A percentile compares a stretch with the other conserved stretches of the same genome.
Evolutionary conservation across 2,113 vertebrate genomes (phyloP).

Genomic region (Trichechus manatus): DNA sequence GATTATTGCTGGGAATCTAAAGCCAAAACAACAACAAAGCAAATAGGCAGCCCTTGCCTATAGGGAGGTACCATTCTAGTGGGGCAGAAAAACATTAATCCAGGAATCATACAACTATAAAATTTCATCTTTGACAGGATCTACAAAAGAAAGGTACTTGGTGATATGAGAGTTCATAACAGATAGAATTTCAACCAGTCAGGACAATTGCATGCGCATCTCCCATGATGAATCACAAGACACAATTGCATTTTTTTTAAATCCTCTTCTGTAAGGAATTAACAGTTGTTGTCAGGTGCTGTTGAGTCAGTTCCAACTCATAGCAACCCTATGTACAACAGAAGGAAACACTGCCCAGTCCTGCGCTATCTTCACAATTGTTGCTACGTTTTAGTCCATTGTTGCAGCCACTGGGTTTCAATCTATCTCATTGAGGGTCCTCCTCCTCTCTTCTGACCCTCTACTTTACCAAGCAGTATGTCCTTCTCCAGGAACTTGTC

Average conservation of each 20-base stretch:
- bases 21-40: not conserved
- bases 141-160: not conserved
- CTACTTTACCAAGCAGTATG: no score
- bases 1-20: not conserved
- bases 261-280: not conserved
- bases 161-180: not conserved
- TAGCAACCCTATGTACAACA: no score
- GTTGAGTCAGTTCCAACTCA: no score
- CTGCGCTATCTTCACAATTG: no score
- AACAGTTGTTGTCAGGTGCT: not conserved
- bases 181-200: not conserved
- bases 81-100: not conserved
- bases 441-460: no score
- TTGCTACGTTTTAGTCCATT: no score
- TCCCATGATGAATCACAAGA: not conserved
- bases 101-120: not conserved
- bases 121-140: not conserved
- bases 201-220: not conserved
- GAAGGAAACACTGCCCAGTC: no score
- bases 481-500: no score
- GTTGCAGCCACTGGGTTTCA: no score
- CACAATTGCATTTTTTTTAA: not conserved
- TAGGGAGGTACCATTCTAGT: not conserved
- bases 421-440: no score
- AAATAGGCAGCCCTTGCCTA: not conserved